Evolutionary conservation across 2,113 vertebrate species (phyloP).

Genomic region (Dasyornis broadbenti): DNA sequence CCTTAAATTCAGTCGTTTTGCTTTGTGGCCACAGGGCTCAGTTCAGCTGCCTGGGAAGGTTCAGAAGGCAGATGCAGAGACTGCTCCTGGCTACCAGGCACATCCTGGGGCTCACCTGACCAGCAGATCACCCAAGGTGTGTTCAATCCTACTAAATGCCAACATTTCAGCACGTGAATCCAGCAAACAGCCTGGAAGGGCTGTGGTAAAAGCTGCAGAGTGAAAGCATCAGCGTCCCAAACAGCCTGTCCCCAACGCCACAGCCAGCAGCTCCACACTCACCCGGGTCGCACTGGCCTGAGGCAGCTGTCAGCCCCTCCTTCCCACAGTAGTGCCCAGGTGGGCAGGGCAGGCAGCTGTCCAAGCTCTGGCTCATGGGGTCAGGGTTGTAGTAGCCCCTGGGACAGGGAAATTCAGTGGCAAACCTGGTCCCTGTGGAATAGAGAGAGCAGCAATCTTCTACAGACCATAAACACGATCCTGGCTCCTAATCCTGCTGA

Average conservation of each 20-base stretch:
- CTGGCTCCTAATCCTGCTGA: neutral
- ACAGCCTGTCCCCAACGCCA: accelerated
- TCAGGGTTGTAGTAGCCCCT: conserved; percentile 95
- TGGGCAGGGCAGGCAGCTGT: conserved; percentile 91
- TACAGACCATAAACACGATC: accelerated
- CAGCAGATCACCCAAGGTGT: neutral
- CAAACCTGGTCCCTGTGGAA: conserved; percentile 80
- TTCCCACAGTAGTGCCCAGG: conserved; percentile 88
- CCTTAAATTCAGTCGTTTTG: neutral
- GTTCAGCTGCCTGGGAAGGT: neutral
- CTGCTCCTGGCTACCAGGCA: neutral
- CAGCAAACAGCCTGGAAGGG: neutral
- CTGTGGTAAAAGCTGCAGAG: neutral
- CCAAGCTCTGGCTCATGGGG: conserved; percentile 85
- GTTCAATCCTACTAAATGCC: neutral
- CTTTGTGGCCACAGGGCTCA: neutral
- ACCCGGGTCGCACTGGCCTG: conserved; percentile 88
- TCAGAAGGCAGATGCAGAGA: neutral
- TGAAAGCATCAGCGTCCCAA: neutral
- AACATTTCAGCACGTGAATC: neutral
- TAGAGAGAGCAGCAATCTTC: neutral
- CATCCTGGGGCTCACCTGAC: too few relatives aligned
- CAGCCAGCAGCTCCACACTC: neutral
- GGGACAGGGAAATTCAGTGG: conserved; percentile 88
- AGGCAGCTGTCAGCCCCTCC: conserved; percentile 82